These are phyloP conservation scores for Automeris io DNA, from an alignment of 2,888 invertebrate genomes.

Conservation along the genomic window DNA sequence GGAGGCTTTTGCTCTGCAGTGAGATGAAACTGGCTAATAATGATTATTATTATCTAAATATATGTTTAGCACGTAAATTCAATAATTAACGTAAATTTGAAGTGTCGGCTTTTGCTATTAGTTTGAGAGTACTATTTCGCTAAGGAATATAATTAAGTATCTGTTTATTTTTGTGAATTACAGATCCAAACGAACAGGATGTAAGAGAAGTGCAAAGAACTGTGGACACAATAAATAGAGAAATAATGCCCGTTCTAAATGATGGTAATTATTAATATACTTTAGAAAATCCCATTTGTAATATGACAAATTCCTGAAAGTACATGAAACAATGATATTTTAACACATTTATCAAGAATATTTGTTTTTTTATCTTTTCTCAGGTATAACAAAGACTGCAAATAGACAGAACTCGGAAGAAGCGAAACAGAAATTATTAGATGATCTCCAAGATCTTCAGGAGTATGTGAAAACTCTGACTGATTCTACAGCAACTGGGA, in stretches of 20 bases:
- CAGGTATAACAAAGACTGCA: constrained; percentile 45
- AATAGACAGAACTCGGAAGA: constrained; percentile 36
- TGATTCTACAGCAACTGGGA: constrained; percentile 16
- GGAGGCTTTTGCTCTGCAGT: too few relatives aligned
- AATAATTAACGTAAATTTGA: too few relatives aligned
- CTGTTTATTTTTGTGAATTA: constrained; percentile 1
- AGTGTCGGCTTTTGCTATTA: not conserved
- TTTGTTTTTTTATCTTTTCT: not conserved
- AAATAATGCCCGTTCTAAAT: constrained; percentile 31
- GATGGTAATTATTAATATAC: constrained; percentile 28
- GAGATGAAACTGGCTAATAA: too few relatives aligned
- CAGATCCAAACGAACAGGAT: constrained; percentile 78
- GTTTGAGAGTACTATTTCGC: too few relatives aligned
- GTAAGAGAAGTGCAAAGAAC: constrained; percentile 31
- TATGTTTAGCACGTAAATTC: too few relatives aligned
- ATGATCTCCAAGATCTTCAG: constrained; percentile 45
- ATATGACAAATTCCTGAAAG: too few relatives aligned
- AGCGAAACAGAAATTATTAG: constrained; percentile 39
- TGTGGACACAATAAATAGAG: constrained; percentile 31
- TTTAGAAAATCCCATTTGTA: not conserved
- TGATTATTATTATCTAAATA: too few relatives aligned
- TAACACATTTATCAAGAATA: not conserved
- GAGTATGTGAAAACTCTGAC: constrained; percentile 33
- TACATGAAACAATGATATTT: not conserved
- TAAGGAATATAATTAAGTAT: too few relatives aligned